These are phyloP conservation scores for Altica lythri DNA, from an alignment of 2,888 invertebrate genomes.

Conservation along the genomic window DNA sequence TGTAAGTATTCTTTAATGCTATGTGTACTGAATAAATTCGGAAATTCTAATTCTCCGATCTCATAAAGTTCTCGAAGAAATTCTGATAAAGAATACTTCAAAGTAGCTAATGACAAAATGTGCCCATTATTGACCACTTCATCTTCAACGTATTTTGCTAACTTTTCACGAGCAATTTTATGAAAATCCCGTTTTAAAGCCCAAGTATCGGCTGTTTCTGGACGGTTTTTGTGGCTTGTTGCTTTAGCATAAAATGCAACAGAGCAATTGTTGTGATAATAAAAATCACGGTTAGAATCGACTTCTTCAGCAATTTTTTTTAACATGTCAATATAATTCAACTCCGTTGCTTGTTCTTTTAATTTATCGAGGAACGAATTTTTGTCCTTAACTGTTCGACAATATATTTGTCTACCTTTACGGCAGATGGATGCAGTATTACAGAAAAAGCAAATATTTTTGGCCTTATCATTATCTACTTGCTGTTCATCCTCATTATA, in stretches of 20 bases:
- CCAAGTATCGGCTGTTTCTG: no score
- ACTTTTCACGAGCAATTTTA: conserved; percentile 17
- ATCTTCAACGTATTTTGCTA: conserved; percentile 1
- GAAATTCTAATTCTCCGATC: neutral
- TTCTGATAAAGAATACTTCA: conserved; percentile 10
- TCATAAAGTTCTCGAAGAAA: conserved; percentile 18
- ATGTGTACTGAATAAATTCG: no score
- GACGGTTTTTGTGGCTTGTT: neutral
- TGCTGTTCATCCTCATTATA: no score
- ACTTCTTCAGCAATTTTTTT: neutral
- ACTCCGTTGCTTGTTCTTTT: conserved; percentile 24
- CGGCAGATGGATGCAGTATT: no score
- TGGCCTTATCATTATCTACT: no score
- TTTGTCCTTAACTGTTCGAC: conserved; percentile 27
- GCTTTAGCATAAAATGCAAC: neutral
- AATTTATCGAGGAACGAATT: conserved; percentile 21
- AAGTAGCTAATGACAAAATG: conserved; percentile 6
- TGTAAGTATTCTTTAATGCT: neutral
- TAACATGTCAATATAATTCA: neutral
- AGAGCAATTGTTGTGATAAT: neutral
- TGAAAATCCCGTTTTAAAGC: conserved; percentile 11
- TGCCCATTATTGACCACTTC: conserved; percentile 12
- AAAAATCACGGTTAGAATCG: neutral
- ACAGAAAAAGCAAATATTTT: no score
- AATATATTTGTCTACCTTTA: conserved; percentile 27